These are phyloP conservation scores for Drosophila aldrichi DNA, from an alignment of 2,888 invertebrate species.

Conservation along the genomic window DNA sequence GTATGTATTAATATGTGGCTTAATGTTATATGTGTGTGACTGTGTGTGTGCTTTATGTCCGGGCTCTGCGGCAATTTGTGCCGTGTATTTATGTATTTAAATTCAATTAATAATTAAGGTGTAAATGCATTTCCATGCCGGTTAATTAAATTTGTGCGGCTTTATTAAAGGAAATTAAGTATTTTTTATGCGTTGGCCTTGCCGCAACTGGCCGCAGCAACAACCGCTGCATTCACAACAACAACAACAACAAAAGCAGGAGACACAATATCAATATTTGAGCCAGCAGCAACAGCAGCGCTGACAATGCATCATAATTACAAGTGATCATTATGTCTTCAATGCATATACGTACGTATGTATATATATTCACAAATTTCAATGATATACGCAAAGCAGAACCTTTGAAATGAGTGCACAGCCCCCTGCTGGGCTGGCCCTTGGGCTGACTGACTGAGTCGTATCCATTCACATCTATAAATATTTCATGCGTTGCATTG, in stretches of 20 bases:
- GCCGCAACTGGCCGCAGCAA: constrained; percentile 42
- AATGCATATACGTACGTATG: constrained; percentile 5
- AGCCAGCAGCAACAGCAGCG: neutral
- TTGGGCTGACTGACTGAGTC: constrained; percentile 13
- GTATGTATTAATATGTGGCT: neutral
- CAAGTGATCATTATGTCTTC: constrained; percentile 44
- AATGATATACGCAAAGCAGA: constrained; percentile 28
- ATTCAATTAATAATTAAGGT: constrained; percentile 83
- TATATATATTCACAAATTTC: constrained; percentile 11
- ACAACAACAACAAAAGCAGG: constrained; percentile 12
- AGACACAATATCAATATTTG: constrained; percentile 22
- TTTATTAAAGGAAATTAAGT: constrained; percentile 81
- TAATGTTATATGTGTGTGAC: neutral
- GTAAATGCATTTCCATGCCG: constrained; percentile 82
- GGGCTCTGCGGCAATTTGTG: constrained; percentile 32
- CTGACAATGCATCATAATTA: constrained; percentile 27
- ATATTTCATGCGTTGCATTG: constrained; percentile 80
- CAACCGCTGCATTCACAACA: constrained; percentile 42
- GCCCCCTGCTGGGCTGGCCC: neutral
- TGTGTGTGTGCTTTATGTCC: constrained; percentile 10
- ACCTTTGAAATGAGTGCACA: constrained; percentile 29
- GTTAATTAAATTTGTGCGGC: constrained; percentile 82
- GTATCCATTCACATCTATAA: constrained; percentile 71
- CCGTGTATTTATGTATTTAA: constrained; percentile 68
- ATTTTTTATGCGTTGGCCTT: constrained; percentile 58